Conservation (phyloP, 23 tunicate genomes). For the Styela clava region DNA sequence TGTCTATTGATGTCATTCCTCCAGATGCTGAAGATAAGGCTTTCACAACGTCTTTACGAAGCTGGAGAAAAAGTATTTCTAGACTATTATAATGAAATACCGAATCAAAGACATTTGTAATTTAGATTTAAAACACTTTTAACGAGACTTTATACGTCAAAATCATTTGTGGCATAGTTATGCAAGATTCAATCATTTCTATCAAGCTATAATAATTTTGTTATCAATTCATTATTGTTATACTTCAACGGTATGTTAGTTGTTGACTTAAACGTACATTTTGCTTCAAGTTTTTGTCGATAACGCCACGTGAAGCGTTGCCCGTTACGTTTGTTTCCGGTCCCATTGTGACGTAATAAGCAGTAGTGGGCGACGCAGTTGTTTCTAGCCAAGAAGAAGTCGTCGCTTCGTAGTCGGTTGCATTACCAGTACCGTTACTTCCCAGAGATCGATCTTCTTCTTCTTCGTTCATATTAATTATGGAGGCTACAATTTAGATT, state of each 20-base stretch:
- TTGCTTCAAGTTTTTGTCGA: slow-evolving; percentile 15
- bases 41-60: slow-evolving; percentile 69
- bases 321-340: background rate
- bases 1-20: slow-evolving; percentile 85
- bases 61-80: slow-evolving; percentile 32
- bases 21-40: slow-evolving; percentile 73
- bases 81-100: background rate
- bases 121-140: background rate
- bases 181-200: too few relatives aligned
- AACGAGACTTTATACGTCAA: too few relatives aligned
- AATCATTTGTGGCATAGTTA: too few relatives aligned
- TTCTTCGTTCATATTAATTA: slow-evolving; percentile 27
- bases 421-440: background rate
- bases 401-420: background rate
- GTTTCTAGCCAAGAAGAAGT: background rate
- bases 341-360: background rate
- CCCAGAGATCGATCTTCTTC: slow-evolving; percentile 13
- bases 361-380: slow-evolving; percentile 3
- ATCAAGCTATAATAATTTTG: too few relatives aligned
- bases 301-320: background rate
- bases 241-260: too few relatives aligned
- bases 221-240: too few relatives aligned
- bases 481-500: slow-evolving; percentile 6
- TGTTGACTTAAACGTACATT: background rate
- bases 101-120: background rate